A percentile compares a stretch with the other conserved stretches of the same genome.
These are phyloP conservation scores for Mya arenaria DNA, from an alignment of 1,140 invertebrate species.

Conservation along the genomic window DNA sequence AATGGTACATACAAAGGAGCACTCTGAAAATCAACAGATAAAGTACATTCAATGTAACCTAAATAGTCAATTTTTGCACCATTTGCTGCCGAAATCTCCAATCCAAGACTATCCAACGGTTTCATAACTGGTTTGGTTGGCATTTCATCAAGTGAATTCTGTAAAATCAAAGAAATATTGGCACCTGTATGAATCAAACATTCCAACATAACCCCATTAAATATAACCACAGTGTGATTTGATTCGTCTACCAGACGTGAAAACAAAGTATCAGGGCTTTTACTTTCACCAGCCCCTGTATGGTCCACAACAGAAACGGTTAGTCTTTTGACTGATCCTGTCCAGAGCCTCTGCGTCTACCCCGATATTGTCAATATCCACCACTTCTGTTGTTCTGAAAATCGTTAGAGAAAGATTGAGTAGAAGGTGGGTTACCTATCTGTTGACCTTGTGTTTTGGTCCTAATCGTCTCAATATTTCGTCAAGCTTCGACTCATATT, in stretches of 20 bases:
- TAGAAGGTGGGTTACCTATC: background rate
- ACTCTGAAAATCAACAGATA: background rate
- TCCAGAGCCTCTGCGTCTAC: background rate
- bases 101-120: background rate
- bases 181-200: constrained; percentile 4
- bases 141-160: background rate
- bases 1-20: background rate
- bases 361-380: background rate
- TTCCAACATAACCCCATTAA: background rate
- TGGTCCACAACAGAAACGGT: background rate
- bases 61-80: background rate
- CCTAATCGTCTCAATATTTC: no score
- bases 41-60: constrained; percentile 14
- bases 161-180: background rate
- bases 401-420: background rate
- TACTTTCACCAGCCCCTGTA: constrained; percentile 9
- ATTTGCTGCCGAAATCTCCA: background rate
- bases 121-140: background rate
- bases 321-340: constrained; percentile 7
- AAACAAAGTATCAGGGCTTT: background rate
- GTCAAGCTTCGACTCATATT: no score
- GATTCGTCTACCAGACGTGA: background rate
- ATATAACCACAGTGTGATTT: background rate
- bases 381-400: background rate
- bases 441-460: background rate